Percentiles rank a stretch among this genome's conserved stretches.
These are phyloP conservation scores for Aquatica leii DNA, from an alignment of 2,888 invertebrate genomes.

Conservation along the genomic window DNA sequence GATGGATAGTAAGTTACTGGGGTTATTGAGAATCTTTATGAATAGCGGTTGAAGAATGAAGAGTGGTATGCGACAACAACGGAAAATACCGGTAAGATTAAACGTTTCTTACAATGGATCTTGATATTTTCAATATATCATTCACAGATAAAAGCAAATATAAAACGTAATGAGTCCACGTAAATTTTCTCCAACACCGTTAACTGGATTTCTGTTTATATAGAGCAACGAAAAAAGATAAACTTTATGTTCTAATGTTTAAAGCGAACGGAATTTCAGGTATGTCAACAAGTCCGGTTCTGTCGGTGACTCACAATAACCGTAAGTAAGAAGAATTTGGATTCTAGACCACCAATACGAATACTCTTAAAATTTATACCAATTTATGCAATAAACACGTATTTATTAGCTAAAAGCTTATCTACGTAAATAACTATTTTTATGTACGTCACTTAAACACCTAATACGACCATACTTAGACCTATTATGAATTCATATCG, in stretches of 20 bases:
- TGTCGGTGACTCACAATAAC: not conserved
- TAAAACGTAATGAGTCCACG: constrained; percentile 23
- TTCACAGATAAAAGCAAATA: constrained; percentile 13
- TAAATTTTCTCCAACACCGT: constrained; percentile 9
- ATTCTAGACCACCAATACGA: not conserved
- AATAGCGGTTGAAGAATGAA: constrained; percentile 36
- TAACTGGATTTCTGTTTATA: constrained; percentile 3
- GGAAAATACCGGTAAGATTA: constrained; percentile 12
- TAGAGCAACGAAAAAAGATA: not conserved
- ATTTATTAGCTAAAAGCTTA: not conserved
- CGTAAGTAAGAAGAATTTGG: not conserved
- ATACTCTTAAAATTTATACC: not conserved
- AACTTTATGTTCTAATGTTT: constrained; percentile 7
- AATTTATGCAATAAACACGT: constrained; percentile 9
- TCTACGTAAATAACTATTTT: constrained; percentile 1
- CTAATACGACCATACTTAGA: too few species aligned
- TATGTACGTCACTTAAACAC: not conserved
- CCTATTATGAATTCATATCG: not conserved
- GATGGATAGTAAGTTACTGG: constrained; percentile 28
- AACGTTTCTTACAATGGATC: not conserved
- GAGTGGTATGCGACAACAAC: constrained; percentile 32
- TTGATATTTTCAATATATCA: constrained; percentile 12
- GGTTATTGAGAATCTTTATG: constrained; percentile 37
- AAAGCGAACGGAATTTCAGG: constrained; percentile 10
- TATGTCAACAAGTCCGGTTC: constrained; percentile 9